Evolutionary conservation across 2,888 invertebrate genomes (phyloP).

Genomic region (Acanthosepion lycidas): DNA sequence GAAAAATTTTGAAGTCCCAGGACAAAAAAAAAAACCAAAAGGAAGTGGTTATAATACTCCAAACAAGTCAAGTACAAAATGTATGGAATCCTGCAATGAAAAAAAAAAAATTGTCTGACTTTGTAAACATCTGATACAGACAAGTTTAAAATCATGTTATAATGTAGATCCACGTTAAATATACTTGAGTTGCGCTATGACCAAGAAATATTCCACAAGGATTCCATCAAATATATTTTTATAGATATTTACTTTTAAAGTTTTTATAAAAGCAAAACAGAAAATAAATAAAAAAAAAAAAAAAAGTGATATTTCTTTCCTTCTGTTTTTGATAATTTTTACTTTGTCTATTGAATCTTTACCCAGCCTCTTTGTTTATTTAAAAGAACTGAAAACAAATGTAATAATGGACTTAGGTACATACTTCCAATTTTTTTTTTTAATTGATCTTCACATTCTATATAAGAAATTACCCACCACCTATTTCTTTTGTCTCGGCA

Average conservation of each 20-base stretch:
- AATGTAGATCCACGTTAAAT: not conserved
- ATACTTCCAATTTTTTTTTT: too few relatives aligned
- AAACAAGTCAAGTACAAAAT: not conserved
- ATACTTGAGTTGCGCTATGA: not conserved
- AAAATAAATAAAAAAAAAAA: not conserved
- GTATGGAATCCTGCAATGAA: not conserved
- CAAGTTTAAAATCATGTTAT: not conserved
- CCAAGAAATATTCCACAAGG: not conserved
- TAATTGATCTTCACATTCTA: too few relatives aligned
- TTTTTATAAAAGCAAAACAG: not conserved
- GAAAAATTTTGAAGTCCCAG: too few relatives aligned
- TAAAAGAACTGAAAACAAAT: too few relatives aligned
- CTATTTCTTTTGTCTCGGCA: too few relatives aligned
- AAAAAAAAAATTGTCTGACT: not conserved
- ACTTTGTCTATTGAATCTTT: too few relatives aligned
- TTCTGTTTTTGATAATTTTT: not conserved
- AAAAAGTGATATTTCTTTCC: not conserved
- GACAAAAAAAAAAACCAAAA: not conserved
- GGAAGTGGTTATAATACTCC: not conserved
- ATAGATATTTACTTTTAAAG: not conserved
- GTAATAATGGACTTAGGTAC: too few relatives aligned
- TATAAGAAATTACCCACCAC: too few relatives aligned
- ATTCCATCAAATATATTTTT: slow-evolving; percentile 10
- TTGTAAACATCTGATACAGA: not conserved
- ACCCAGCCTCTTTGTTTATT: too few relatives aligned